phyloP scores from a whole-genome alignment of 1,140 invertebrate genomes.

The Globodera rostochiensis region DNA sequence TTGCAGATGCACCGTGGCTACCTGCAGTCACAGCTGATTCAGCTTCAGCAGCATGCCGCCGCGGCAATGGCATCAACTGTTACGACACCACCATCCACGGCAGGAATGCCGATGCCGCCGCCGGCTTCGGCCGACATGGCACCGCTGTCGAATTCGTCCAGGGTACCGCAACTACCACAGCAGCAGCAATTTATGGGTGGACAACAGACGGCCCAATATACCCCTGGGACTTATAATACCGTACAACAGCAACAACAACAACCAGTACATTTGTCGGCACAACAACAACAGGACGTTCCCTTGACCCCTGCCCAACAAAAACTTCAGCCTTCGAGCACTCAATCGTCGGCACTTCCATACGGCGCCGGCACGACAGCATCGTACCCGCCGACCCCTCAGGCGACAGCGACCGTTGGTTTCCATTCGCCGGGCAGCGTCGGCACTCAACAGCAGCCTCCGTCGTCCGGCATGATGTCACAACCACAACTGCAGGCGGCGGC shows the following conservation, averaged over 20 bases:
- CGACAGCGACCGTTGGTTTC: neutral
- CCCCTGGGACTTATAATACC: neutral
- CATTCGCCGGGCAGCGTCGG: neutral
- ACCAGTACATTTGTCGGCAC: constrained; percentile 2
- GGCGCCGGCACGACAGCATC: neutral
- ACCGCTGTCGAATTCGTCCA: too few species aligned
- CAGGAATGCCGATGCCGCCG: neutral
- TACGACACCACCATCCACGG: neutral
- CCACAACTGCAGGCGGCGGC: neutral
- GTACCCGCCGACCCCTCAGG: constrained; percentile 2
- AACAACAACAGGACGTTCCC: constrained; percentile 21
- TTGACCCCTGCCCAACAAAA: neutral
- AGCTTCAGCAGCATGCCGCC: constrained; percentile 22
- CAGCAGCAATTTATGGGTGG: constrained; percentile 7
- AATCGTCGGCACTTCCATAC: neutral
- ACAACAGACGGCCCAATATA: constrained; percentile 20
- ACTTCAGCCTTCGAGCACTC: neutral
- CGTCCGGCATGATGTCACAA: constrained; percentile 1
- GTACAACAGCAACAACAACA: neutral
- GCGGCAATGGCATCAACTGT: neutral
- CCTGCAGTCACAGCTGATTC: constrained; percentile 25
- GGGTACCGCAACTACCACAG: neutral
- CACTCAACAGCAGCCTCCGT: neutral
- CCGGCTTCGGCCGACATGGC: neutral
- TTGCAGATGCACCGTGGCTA: constrained; percentile 12